Conservation (phyloP, 2,888 invertebrate genomes). For the Polydrusus cervinus region DNA sequence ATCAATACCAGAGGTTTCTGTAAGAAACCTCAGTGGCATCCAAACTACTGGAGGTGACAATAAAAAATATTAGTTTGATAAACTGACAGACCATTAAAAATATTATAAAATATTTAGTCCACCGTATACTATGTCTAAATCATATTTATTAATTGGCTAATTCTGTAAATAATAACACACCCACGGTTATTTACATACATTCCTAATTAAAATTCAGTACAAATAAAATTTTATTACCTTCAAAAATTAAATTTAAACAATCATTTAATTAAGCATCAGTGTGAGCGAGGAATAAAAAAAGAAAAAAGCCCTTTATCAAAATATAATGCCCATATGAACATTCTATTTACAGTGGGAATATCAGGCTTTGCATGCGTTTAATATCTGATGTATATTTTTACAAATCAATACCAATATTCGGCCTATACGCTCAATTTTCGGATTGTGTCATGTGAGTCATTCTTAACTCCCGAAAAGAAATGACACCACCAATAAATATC, state of each 20-base stretch:
- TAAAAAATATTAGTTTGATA: too few relatives aligned
- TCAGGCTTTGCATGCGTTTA: conserved; percentile 37
- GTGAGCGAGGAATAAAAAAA: conserved; percentile 16
- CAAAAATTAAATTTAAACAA: conserved; percentile 5
- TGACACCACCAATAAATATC: too few relatives aligned
- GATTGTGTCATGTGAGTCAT: too few relatives aligned
- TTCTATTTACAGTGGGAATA: conserved; percentile 27
- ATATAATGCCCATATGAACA: conserved; percentile 17
- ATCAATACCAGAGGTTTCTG: too few relatives aligned
- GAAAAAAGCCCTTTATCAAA: conserved; percentile 18
- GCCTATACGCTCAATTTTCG: neutral
- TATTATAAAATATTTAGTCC: too few relatives aligned
- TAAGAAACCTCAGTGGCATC: too few relatives aligned
- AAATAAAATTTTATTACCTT: conserved; percentile 3
- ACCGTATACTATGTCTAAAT: neutral
- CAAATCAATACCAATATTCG: conserved; percentile 21
- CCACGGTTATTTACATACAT: neutral
- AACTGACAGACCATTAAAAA: too few relatives aligned
- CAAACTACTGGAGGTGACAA: too few relatives aligned
- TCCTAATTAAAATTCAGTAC: neutral
- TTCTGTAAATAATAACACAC: neutral
- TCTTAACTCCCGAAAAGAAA: too few relatives aligned
- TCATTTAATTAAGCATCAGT: conserved; percentile 14
- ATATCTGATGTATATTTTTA: conserved; percentile 38
- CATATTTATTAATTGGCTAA: neutral